Percentiles rank a stretch among this genome's conserved stretches.
Evolutionary conservation across 2,888 invertebrate genomes (phyloP).

Genomic region (Idaea biselata): DNA sequence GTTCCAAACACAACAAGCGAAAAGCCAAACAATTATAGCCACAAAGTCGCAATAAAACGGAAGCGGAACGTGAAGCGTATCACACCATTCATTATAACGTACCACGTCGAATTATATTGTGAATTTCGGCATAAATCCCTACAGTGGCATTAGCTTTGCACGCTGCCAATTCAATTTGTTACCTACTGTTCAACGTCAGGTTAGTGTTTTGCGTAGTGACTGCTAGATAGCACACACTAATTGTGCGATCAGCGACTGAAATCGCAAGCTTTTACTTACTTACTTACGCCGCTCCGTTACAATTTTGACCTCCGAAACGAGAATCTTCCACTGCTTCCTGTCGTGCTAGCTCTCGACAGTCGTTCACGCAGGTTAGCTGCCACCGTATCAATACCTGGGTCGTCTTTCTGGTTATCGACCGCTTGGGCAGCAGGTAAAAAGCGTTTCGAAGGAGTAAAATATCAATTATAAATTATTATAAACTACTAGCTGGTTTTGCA

Average conservation of each 20-base stretch:
- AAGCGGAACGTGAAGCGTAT: neutral
- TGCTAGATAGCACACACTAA: neutral
- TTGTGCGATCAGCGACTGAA: neutral
- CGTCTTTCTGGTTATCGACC: too few relatives aligned
- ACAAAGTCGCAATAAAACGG: neutral
- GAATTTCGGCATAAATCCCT: conserved; percentile 31
- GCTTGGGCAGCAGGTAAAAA: too few relatives aligned
- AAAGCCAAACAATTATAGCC: neutral
- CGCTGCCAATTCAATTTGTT: conserved; percentile 29
- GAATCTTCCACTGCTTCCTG: too few relatives aligned
- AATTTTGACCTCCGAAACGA: too few relatives aligned
- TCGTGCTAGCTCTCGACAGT: too few relatives aligned
- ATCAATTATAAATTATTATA: too few relatives aligned
- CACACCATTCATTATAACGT: conserved; percentile 21
- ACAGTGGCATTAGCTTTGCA: conserved; percentile 23
- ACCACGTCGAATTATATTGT: conserved; percentile 20
- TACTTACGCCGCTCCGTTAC: too few relatives aligned
- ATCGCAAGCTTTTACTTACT: neutral
- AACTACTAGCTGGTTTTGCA: neutral
- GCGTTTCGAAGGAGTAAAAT: too few relatives aligned
- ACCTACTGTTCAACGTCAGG: conserved; percentile 13
- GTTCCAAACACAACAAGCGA: neutral
- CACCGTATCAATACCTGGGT: too few relatives aligned
- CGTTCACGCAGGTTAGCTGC: too few relatives aligned
- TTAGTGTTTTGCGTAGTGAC: conserved; percentile 16